phyloP scores from a whole-genome alignment of 2,888 invertebrate genomes.

The Ormyrus pomaceus region DNA sequence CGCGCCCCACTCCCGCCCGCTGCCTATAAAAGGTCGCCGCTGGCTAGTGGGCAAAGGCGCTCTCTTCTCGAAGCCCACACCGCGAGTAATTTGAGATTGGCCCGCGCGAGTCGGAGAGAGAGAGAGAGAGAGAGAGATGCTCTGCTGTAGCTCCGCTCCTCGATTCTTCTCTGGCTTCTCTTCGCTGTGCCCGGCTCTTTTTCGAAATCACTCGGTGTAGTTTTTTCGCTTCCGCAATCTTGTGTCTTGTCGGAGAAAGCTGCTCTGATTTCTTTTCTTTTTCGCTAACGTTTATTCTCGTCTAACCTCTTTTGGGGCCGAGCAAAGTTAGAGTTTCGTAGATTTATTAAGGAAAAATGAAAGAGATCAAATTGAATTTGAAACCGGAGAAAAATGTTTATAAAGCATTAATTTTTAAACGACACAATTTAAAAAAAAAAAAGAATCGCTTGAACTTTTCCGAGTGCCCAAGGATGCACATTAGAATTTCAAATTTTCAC shows the following conservation, averaged over 20 bases:
- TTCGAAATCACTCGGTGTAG: constrained; percentile 52
- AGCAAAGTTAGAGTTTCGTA: too few relatives aligned
- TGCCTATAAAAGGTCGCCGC: constrained; percentile 75
- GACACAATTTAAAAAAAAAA: too few relatives aligned
- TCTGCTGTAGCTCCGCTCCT: constrained; percentile 5
- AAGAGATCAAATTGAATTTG: too few relatives aligned
- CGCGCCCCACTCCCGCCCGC: constrained; percentile 69
- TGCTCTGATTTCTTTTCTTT: constrained; percentile 36
- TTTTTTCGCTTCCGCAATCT: constrained; percentile 55
- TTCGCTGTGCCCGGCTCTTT: constrained; percentile 43
- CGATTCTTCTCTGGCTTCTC: not conserved
- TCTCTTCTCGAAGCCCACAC: constrained; percentile 60
- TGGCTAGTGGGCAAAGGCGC: constrained; percentile 70
- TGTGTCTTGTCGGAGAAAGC: not conserved
- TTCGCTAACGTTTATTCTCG: not conserved
- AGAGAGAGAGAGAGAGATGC: not conserved
- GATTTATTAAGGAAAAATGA: too few relatives aligned
- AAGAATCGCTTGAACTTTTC: too few relatives aligned
- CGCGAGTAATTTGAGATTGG: constrained; percentile 75
- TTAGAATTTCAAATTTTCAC: too few relatives aligned
- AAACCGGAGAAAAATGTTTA: too few relatives aligned
- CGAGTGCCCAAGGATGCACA: too few relatives aligned
- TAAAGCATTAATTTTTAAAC: too few relatives aligned
- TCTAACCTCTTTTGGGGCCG: too few relatives aligned
- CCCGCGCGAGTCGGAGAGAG: constrained; percentile 58